Conservation (phyloP, 2,888 invertebrate genomes). For the Lepas anatifera region DNA sequence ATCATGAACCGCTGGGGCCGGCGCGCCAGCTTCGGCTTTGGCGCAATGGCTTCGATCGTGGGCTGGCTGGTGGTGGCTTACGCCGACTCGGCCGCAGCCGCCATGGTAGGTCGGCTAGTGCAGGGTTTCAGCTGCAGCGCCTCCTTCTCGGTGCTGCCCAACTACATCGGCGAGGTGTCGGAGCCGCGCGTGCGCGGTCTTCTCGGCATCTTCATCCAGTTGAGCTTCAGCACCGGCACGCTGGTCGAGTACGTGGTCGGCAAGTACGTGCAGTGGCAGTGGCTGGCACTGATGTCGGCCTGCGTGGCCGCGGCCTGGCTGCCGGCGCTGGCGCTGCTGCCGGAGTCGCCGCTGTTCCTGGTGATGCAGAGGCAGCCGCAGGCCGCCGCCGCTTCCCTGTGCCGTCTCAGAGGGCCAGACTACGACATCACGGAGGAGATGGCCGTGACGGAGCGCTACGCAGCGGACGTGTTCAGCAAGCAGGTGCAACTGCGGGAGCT, state of each 20-base stretch:
- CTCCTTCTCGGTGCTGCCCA: conserved; percentile 34
- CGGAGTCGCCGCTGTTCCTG: too few relatives aligned
- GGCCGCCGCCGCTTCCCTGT: too few relatives aligned
- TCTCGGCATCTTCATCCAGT: conserved; percentile 65
- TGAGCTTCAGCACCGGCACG: conserved; percentile 56
- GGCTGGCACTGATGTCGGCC: too few relatives aligned
- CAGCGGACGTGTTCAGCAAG: background rate
- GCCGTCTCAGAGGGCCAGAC: too few relatives aligned
- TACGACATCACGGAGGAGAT: too few relatives aligned
- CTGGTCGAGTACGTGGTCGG: conserved; percentile 57
- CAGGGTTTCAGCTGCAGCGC: conserved; percentile 33
- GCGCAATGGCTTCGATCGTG: conserved; percentile 55
- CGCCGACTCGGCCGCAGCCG: conserved; percentile 15
- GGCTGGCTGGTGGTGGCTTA: conserved; percentile 55
- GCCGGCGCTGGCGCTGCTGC: too few relatives aligned
- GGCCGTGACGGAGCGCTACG: conserved; percentile 11
- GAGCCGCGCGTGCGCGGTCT: conserved; percentile 63
- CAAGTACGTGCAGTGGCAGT: too few relatives aligned
- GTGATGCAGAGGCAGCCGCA: too few relatives aligned
- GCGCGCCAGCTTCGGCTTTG: conserved; percentile 60
- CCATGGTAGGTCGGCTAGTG: conserved; percentile 16
- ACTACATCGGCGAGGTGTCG: conserved; percentile 38
- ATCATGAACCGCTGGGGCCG: conserved; percentile 69
- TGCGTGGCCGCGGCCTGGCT: conserved; percentile 49
- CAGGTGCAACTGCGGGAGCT: background rate